Evolutionary conservation across 1,140 invertebrate genomes (phyloP).

Genomic region (Limonius californicus): DNA sequence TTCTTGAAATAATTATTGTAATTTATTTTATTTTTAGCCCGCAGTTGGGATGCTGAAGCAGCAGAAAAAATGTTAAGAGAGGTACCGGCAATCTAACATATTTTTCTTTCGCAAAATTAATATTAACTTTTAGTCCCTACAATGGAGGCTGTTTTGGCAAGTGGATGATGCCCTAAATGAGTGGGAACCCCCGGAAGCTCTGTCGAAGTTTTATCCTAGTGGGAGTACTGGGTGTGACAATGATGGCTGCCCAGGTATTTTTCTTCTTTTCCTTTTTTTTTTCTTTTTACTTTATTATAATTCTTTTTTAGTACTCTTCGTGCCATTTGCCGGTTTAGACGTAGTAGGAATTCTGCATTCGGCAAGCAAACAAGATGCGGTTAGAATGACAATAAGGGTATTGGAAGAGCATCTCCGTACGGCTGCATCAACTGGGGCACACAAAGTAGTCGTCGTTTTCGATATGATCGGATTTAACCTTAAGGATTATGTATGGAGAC

Average conservation of each 20-base stretch:
- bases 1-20: neutral
- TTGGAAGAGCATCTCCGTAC: conserved; percentile 60
- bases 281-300: too few species aligned
- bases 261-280: neutral
- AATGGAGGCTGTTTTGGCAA: conserved; percentile 75
- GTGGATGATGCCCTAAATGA: conserved; percentile 62
- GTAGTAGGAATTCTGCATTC: conserved; percentile 78
- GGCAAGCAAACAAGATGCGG: conserved; percentile 66
- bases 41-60: conserved; percentile 74
- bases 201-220: conserved; percentile 70
- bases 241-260: conserved; percentile 73
- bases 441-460: conserved; percentile 71
- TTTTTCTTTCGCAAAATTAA: neutral
- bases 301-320: conserved; percentile 64
- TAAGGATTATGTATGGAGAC: conserved; percentile 79
- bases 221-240: conserved; percentile 77
- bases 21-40: conserved; percentile 57
- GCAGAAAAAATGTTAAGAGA: conserved; percentile 84
- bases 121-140: conserved; percentile 58
- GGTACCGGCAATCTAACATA: conserved; percentile 56
- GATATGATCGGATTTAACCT: conserved; percentile 84
- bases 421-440: conserved; percentile 50
- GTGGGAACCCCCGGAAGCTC: conserved; percentile 68
- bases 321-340: conserved; percentile 71
- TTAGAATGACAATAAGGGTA: conserved; percentile 61